These are phyloP conservation scores for Mycalesis mineus DNA, from an alignment of 2,888 invertebrate species.

Conservation along the genomic window DNA sequence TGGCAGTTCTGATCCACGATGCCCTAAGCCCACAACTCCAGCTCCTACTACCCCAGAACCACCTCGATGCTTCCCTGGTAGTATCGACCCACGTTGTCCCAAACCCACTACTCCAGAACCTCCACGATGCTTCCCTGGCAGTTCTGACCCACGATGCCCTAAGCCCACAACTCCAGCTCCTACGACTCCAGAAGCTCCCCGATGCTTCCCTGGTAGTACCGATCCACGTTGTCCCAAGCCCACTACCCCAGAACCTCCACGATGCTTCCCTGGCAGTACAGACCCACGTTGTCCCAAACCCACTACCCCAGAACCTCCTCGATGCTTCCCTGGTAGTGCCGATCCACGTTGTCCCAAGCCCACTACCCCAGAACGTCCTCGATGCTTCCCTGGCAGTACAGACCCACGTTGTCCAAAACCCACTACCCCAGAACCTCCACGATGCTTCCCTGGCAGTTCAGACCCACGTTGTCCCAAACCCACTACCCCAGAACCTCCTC, in stretches of 20 bases:
- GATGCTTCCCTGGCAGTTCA: slow-evolving; percentile 34
- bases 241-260: slow-evolving; percentile 32
- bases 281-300: slow-evolving; percentile 33
- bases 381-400: slow-evolving; percentile 34
- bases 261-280: slow-evolving; percentile 39
- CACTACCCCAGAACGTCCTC: slow-evolving; percentile 35
- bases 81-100: slow-evolving; percentile 43
- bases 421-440: slow-evolving; percentile 37
- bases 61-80: slow-evolving; percentile 27
- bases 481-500: slow-evolving; percentile 31
- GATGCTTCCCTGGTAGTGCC: slow-evolving; percentile 45
- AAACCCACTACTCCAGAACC: slow-evolving; percentile 21
- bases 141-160: slow-evolving; percentile 26
- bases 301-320: slow-evolving; percentile 36
- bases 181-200: slow-evolving; percentile 29
- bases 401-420: slow-evolving; percentile 44
- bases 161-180: slow-evolving; percentile 35
- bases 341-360: slow-evolving; percentile 43
- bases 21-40: slow-evolving; percentile 40
- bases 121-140: slow-evolving; percentile 28
- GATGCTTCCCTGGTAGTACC: slow-evolving; percentile 34
- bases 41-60: slow-evolving; percentile 33
- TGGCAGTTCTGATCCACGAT: slow-evolving; percentile 53
- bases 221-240: slow-evolving; percentile 37
- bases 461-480: slow-evolving; percentile 47